Conservation (phyloP, 2,888 invertebrate genomes). For the Strigamia maritima region DNA sequence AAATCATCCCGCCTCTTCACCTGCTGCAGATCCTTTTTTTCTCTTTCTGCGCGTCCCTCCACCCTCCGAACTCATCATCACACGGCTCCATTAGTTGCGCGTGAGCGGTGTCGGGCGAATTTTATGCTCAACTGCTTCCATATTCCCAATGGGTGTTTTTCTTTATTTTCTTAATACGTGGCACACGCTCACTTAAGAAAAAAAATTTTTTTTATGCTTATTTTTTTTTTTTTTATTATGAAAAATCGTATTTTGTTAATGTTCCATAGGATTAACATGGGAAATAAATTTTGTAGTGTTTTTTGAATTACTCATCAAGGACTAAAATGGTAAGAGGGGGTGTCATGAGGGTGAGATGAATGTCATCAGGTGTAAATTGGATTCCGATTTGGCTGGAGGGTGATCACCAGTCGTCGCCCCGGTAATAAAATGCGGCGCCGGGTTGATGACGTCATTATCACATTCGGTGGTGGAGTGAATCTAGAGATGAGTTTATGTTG, state of each 20-base stretch:
- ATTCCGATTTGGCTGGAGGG: conserved; percentile 16
- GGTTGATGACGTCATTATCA: neutral
- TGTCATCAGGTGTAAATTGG: conserved; percentile 21
- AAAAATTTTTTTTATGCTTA: neutral
- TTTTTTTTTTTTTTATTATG: neutral
- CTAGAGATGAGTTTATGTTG: too few relatives aligned
- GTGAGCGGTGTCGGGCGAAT: conserved; percentile 12
- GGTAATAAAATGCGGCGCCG: conserved; percentile 20
- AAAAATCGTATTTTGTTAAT: neutral
- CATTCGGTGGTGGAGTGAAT: neutral
- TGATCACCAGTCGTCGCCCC: conserved; percentile 18
- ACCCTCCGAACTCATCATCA: neutral
- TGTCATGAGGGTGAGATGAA: neutral
- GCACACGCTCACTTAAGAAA: neutral
- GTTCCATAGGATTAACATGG: too few relatives aligned
- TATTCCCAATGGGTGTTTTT: neutral
- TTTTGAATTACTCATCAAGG: neutral
- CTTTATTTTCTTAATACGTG: neutral
- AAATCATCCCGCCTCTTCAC: conserved; percentile 26
- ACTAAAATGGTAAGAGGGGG: neutral
- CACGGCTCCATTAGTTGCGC: conserved; percentile 26
- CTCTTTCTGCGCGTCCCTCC: neutral
- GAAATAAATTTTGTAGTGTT: neutral
- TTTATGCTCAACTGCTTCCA: conserved; percentile 7
- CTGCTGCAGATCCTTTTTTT: neutral